Conservation (phyloP, 2,797 vertebrate species). For the Hydrolagus colliei region DNA sequence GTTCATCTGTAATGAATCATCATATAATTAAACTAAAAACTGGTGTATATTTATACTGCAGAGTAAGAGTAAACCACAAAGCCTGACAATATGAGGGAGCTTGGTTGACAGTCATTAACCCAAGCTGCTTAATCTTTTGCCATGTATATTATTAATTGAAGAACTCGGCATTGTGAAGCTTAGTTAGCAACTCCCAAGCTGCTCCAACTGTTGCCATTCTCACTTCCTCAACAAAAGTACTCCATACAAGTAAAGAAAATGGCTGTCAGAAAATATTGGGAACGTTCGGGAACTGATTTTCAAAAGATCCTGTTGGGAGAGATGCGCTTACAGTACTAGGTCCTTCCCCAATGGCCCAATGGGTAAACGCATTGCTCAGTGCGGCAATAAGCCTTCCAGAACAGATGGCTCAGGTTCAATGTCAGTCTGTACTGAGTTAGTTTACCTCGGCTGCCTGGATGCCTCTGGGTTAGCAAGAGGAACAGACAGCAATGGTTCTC, state of each 20-base stretch:
- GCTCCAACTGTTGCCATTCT: neutral
- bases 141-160: constrained; percentile 14
- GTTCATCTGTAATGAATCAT: constrained; percentile 18
- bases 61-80: neutral
- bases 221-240: neutral
- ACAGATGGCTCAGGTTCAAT: too few relatives aligned
- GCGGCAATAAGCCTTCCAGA: too few relatives aligned
- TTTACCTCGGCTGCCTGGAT: too few relatives aligned
- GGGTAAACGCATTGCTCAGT: neutral
- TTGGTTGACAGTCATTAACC: constrained; percentile 1
- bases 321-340: neutral
- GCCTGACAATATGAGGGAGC: constrained; percentile 9
- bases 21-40: constrained; percentile 22
- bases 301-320: neutral
- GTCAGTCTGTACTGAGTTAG: too few relatives aligned
- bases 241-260: neutral
- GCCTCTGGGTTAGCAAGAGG: too few relatives aligned
- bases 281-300: neutral
- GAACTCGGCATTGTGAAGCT: neutral
- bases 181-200: neutral
- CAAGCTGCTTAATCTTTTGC: neutral
- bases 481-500: too few relatives aligned
- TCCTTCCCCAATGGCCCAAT: neutral
- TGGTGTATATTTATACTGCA: constrained; percentile 7
- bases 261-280: neutral